phyloP scores from a whole-genome alignment of 1,140 invertebrate genomes.

The Papilio polyxenes region DNA sequence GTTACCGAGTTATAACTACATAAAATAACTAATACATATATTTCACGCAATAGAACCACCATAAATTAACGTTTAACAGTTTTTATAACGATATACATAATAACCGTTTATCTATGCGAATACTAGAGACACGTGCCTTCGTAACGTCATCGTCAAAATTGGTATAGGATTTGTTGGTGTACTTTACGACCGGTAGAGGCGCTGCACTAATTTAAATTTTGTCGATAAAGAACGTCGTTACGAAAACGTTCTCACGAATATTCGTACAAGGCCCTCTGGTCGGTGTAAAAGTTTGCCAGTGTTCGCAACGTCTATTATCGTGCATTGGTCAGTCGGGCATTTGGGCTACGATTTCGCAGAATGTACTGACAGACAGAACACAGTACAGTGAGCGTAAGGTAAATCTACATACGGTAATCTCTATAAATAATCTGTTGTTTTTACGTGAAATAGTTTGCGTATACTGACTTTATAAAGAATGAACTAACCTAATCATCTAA shows the following conservation, averaged over 20 bases:
- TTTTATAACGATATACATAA: neutral
- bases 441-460: neutral
- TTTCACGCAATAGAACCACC: neutral
- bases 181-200: too few relatives aligned
- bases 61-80: neutral
- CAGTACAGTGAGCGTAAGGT: conserved; percentile 47
- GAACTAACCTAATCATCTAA: neutral
- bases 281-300: conserved; percentile 27
- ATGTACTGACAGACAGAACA: conserved; percentile 58
- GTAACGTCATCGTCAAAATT: too few relatives aligned
- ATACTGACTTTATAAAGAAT: neutral
- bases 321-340: conserved; percentile 47
- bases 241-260: too few relatives aligned
- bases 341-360: conserved; percentile 65
- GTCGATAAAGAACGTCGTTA: too few relatives aligned
- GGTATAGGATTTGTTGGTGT: too few relatives aligned
- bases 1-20: too few relatives aligned
- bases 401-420: conserved; percentile 43
- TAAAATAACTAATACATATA: neutral
- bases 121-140: neutral
- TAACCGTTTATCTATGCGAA: conserved; percentile 4
- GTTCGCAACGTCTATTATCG: conserved; percentile 46
- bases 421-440: conserved; percentile 14
- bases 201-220: too few relatives aligned
- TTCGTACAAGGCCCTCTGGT: neutral